Conservation (phyloP, 2,888 invertebrate species). For the Aethes cnicana region DNA sequence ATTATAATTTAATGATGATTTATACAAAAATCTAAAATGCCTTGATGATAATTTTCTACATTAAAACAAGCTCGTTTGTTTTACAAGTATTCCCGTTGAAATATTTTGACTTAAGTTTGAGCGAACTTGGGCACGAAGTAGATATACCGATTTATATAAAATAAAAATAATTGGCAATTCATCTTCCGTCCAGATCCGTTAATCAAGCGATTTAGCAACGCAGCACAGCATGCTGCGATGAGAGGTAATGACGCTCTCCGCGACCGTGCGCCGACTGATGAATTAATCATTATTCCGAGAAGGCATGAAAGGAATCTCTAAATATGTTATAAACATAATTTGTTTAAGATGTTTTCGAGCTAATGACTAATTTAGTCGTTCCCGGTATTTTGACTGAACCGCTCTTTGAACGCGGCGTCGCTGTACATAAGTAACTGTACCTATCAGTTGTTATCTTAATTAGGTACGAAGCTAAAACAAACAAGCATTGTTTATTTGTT, state of each 20-base stretch:
- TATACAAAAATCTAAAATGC: too few species aligned
- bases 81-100: too few species aligned
- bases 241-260: constrained; percentile 2
- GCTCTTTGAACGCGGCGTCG: constrained; percentile 11
- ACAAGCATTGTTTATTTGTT: constrained; percentile 7
- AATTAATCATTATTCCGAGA: constrained; percentile 42
- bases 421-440: constrained; percentile 9
- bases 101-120: too few species aligned
- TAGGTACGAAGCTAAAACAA: constrained; percentile 1
- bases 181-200: background rate
- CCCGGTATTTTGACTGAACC: constrained; percentile 29
- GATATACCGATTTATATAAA: too few species aligned
- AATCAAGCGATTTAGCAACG: constrained; percentile 8
- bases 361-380: constrained; percentile 43
- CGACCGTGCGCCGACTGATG: constrained; percentile 35
- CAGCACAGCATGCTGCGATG: constrained; percentile 15
- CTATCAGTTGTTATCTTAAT: constrained; percentile 21
- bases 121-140: too few species aligned
- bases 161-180: background rate
- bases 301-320: constrained; percentile 27
- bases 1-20: too few species aligned
- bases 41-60: too few species aligned
- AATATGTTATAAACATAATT: constrained; percentile 34
- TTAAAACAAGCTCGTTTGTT: too few species aligned
- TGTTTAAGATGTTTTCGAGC: constrained; percentile 40